Base-by-base conservation (phyloP, 2,888 invertebrate species). In the Epistrophe eligans region DNA sequence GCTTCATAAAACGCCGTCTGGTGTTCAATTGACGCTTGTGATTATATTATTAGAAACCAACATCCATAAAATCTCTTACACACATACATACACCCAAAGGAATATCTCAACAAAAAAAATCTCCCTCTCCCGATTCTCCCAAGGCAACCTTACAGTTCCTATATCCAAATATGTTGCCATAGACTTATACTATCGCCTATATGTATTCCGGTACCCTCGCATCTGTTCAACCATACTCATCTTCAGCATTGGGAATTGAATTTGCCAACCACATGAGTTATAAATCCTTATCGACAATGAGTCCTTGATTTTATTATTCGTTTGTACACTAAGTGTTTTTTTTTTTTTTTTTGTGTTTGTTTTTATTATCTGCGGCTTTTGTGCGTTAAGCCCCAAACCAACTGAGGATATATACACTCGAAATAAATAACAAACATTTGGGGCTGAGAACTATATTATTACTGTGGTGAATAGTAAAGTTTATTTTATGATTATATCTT, bases 1-100 rank as follows among this genome's bases (percentile, higher is more conserved):
- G 45, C 60, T 62, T 19, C 10, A 52, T 52, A 43, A 57, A 79
- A n/a, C 64, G n/a, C 64, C 79, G 57, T 64, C 64, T 79, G 79
- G 62, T 79, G 55, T 79, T 72, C 72, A 64, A 28, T 70, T 70
- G 48, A 38, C 28, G 28, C 40, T 70, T n/a, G 15, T n/a, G 24
- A 43, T 50, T 55, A 17, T 57, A 35, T 32, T 55, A 17, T 15
- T 24, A 3, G 24, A 57, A 10, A n/a, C 57, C 32, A n/a, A 24
- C 35, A 60, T 15, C 50, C 40, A 79, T 71, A 79, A 64, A 72
- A 19, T 40, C 50, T 52, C 17, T 11, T 67, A 19, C 58, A 67
- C 2, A 8, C 19, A 17, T n/a, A n/a, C n/a, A 48, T 8, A 52
- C 13, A 52, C 11, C 11, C 52, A 52, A 15, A 24, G 15, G 60